Conservation (phyloP, 2,113 vertebrate genomes). For the Mastomys natalensis region DNA sequence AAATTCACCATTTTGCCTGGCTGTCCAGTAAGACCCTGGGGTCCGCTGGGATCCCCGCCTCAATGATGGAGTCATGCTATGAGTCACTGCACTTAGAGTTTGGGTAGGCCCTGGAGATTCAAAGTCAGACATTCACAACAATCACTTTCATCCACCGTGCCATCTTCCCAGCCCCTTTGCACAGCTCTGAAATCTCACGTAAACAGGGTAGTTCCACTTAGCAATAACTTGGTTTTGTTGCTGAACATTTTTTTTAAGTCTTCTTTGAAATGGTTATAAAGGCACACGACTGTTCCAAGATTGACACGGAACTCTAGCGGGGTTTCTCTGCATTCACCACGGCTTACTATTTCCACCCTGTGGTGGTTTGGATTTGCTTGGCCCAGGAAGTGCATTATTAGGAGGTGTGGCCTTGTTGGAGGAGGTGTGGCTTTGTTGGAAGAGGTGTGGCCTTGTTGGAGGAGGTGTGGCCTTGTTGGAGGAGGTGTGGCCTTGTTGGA, state of each 20-base stretch:
- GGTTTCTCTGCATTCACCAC: not conserved
- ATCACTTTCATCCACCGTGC: not conserved
- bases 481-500: too few relatives aligned
- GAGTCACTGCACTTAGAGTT: not conserved
- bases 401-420: too few relatives aligned
- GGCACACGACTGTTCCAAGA: not conserved
- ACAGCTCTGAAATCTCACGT: accelerated
- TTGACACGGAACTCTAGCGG: not conserved
- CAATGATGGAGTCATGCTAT: not conserved
- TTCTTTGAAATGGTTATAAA: not conserved
- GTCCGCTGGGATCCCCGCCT: not conserved
- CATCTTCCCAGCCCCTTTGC: not conserved
- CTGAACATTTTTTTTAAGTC: not conserved
- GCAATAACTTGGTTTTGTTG: not conserved
- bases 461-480: too few relatives aligned
- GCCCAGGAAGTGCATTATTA: too few relatives aligned
- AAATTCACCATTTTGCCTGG: not conserved
- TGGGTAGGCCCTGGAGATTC: too few relatives aligned
- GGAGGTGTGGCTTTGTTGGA: too few relatives aligned
- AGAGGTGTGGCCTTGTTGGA: too few relatives aligned
- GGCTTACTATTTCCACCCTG: not conserved
- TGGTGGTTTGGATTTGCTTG: too few relatives aligned
- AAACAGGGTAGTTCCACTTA: not conserved
- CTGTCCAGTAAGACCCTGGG: too few relatives aligned
- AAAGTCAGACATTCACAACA: not conserved